Evolutionary conservation across 1,140 invertebrate genomes (phyloP), one percentile per base, ranked within the genome.

Genomic region (Drosophila guanche): DNA sequence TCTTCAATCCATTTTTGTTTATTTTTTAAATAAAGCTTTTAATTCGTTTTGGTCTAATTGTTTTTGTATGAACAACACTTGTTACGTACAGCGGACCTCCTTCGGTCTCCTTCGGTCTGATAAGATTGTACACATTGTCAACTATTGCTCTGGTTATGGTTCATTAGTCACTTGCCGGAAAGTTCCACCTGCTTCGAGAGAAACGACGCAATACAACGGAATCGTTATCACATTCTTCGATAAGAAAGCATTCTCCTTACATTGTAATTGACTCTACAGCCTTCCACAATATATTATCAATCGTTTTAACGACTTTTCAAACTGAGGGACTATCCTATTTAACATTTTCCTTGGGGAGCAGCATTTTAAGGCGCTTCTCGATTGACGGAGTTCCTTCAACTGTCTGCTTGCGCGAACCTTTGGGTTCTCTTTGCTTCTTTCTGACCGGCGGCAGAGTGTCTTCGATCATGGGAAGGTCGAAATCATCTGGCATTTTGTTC

Each of bases 401-500:
- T 29, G 20, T 47, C 10, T 43, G 16, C 10, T 46, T 48, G 7
- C 14, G 33, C 3, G 33, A 37, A 37, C 10, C 46, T 8, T 33
- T 63, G 5, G 14, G 4, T 6, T 42, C 16, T 10, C 43, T 65
- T 1, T n/a, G n/a, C 50, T 76, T 69, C 14, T 43, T 52, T 29
- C 43, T 54, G 0, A 23, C 33, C 12, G 52, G 5, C 8, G 68
- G 47, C 20, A 59, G 12, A 3, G 48, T 76, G 20, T 42, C 25
- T 41, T 74, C 63, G 0, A 88, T 65, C 8, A 74, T 14, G 0
- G 89, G 85, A 16, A 90, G 55, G 23, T 42, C 51, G 14, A 90
- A 90, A 14, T 89, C 89, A 66, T 90, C 89, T 4, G 70, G 72
- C 52, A 68, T 69, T 52, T 79, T 78, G n/a, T 72, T 74, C 20